Base-by-base conservation (phyloP, 2,113 vertebrate species). In the Blennius ocellaris region DNA sequence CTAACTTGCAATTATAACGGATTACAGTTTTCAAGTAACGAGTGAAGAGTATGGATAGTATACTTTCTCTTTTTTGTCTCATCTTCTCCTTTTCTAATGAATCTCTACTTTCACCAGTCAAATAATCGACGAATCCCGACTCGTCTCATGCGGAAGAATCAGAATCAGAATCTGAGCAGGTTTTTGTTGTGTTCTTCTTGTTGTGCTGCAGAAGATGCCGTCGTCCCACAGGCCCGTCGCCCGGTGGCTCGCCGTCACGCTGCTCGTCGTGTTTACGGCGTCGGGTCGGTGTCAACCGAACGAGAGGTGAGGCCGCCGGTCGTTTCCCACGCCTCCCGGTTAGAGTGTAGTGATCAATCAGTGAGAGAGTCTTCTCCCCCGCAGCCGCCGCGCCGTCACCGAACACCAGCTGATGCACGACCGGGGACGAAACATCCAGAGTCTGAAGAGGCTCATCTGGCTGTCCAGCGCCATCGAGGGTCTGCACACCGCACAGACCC, bases 381-480 rank as follows among this genome's bases (percentile, higher is more conserved):
- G 6, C 72, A 94, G 93, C 17, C 93, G 92, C n/a, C 87, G 96
- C 73, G 90, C 94, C 0, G 93, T 95, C 70, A 92, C 92, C 0
- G 95, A 97, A 74, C 94, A 94, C 52, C 93, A 95, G 93, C 88
- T 96, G 75, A 78, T 94, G 92, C 93, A 95, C 1, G 93, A 95
- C 78, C 92, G 92, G 1, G 88, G 93, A 3, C 90, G 87, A 51
- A 91, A 84, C 1, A 92, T 94, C 5, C 94, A 95, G 74, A 94
- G 92, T 53, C 90, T 96, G 30, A 95, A 95, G 87, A 89, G 94
- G 4, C 82, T 94, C 53, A 90, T 92, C 83, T 95, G 95, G 95
- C 90, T 95, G 15, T 94, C 92, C 1, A 92, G 92, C 0, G 91
- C 90, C 66, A 90, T 94, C 6, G 92, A 93, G 3, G 92, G 91